Base-by-base conservation (phyloP, 1,140 invertebrate species). In the Tenebrio molitor region DNA sequence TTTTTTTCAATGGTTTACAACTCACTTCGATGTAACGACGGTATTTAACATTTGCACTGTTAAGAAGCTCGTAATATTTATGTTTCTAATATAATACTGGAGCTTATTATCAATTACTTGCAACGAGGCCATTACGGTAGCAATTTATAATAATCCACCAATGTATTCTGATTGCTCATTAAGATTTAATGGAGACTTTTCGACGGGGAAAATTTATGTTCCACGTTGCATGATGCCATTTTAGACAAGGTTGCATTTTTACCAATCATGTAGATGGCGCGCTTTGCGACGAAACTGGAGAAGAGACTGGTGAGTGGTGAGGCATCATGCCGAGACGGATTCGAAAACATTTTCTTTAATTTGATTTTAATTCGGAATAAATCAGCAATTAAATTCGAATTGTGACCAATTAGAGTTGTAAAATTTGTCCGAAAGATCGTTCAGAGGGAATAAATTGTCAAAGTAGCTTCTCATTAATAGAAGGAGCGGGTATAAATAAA, bases 131-230 rank as follows among this genome's bases (percentile, higher is more conserved):
- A 23, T 53, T 53, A 21, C 46, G 17, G 17, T 53, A 39, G 36
- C 36, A 39, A 12, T 39, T 39, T 21, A 53, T 53, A 53, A 53
- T 53, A 53, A 53, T 21, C 16, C 8, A n/a, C 19, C 23, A 14
- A 53, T 53, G 46, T 53, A 53, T 23, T 23, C 17, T 53, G 46
- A 53, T 53, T 53, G 46, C 21, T 23, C 17, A 53, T 53, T 53
- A 53, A 53, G 17, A 53, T 53, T 53, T 53, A 53, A 53, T 53
- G 46, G 23, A 19, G 10, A 53, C 10, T 53, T 39, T 39, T 39
- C 36, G 36, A 29, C 4, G 6, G 5, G 4, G 36, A 12, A n/a
- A 39, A 12, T 39, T 39, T 39, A 39, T 39, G 36, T 39, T 39
- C 12, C 2, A 12, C 12, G 12, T 12, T 7, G 5, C 36, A 39